Conservation (phyloP, 1,140 invertebrate genomes). For the Kradibia gibbosae region DNA sequence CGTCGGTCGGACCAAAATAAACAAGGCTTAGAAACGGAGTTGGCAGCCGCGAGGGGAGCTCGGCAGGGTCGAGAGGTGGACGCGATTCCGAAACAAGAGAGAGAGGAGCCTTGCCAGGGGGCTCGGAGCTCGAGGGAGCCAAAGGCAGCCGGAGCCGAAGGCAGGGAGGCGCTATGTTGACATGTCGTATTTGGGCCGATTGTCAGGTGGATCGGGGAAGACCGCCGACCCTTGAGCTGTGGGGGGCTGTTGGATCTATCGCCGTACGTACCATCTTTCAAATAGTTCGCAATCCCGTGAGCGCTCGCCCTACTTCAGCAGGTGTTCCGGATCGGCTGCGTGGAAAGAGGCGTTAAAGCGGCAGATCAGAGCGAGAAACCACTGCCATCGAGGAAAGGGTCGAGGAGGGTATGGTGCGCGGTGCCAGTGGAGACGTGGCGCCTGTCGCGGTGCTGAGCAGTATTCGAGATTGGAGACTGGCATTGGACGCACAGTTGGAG, state of each 20-base stretch:
- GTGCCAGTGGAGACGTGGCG: conserved; percentile 31
- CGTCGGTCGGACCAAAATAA: conserved; percentile 17
- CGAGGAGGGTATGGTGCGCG: neutral
- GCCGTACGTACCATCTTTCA: conserved; percentile 29
- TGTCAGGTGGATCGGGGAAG: conserved; percentile 4
- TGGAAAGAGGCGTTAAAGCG: conserved; percentile 6
- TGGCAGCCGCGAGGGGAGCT: no score
- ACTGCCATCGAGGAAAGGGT: conserved; percentile 38
- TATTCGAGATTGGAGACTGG: neutral
- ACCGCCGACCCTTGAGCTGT: conserved; percentile 16
- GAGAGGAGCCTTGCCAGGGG: neutral
- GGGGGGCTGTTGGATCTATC: neutral
- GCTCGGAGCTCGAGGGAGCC: neutral
- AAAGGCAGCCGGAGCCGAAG: conserved; percentile 23
- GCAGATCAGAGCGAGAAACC: conserved; percentile 34
- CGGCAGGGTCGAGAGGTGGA: neutral
- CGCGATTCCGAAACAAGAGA: no score
- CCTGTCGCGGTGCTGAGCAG: neutral
- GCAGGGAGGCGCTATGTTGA: conserved; percentile 21
- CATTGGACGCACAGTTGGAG: no score
- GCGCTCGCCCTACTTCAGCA: neutral
- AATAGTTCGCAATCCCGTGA: neutral
- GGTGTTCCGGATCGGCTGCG: neutral
- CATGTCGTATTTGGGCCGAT: neutral
- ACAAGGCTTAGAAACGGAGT: neutral